Base-by-base conservation (phyloP, 2,888 invertebrate genomes). In the Strigamia maritima region DNA sequence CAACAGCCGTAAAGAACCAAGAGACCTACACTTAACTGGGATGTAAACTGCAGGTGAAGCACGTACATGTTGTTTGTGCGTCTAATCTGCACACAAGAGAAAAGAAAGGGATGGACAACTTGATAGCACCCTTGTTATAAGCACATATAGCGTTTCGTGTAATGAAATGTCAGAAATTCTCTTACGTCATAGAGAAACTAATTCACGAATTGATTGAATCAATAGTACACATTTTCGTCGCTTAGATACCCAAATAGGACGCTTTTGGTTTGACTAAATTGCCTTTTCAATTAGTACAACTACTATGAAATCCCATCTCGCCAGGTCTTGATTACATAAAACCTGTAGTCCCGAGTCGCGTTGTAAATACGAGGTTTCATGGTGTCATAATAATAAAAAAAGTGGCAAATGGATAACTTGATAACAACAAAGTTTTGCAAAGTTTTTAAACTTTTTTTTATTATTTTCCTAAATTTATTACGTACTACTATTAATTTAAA, bases 1-100 rank as follows among this genome's bases (percentile, higher is more conserved):
- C 70, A 70, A 70, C 70, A 70, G n/a, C 70, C 70, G 70, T 70
- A 70, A 70, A 70, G 70, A 70, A 70, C 70, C 70, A 70, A 70
- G 70, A 70, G 70, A 70, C 70, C 70, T 70, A 70, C 70, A 70
- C 70, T 70, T 70, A 70, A 70, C 70, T 70, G 26, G 70, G 70
- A 70, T 70, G 70, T 70, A 70, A 70, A 70, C 70, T 70, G 70
- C 70, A 70, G 70, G 70, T 70, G 70, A 70, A 70, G 70, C 70
- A 70, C 70, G 70, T 70, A 70, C 26, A 70, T 28, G 70, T 70
- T 70, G 70, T 70, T 70, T 70, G 70, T 70, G 70, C 70, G 70
- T 70, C 70, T 70, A 70, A 70, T 70, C 70, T 70, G 70, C 26
- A 24, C 70, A 70, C 70, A 24, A 70, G 70, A 70, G 70, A 70